A percentile compares a stretch with the other conserved stretches of the same genome.
Conservation (phyloP, 2,888 invertebrate genomes). For the Hypsopygia costalis region DNA sequence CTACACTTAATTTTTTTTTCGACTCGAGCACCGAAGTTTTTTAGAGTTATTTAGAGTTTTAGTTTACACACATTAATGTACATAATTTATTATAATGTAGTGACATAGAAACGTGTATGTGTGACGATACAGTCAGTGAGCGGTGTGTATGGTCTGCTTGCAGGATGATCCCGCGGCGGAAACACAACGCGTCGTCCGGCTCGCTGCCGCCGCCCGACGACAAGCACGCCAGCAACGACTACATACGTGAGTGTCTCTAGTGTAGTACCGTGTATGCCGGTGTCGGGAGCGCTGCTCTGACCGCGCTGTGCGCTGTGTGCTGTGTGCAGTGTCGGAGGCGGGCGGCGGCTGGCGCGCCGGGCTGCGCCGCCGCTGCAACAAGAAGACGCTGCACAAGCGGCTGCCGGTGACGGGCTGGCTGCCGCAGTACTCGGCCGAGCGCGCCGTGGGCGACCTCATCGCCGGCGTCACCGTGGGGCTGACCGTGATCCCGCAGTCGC, state of each 20-base stretch:
- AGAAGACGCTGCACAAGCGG: slow-evolving; percentile 86
- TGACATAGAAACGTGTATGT: too few relatives aligned
- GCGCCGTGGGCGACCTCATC: slow-evolving; percentile 92
- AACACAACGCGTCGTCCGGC: slow-evolving; percentile 71
- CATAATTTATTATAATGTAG: too few relatives aligned
- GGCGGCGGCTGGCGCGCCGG: slow-evolving; percentile 55
- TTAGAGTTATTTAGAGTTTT: too few relatives aligned
- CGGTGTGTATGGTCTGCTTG: too few relatives aligned
- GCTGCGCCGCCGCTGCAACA: slow-evolving; percentile 80
- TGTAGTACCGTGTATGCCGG: not conserved
- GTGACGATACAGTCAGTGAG: too few relatives aligned
- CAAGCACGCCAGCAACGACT: slow-evolving; percentile 75
- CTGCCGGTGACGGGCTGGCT: slow-evolving; percentile 89
- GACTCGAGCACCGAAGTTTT: too few relatives aligned
- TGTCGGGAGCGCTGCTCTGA: not conserved
- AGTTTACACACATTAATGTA: too few relatives aligned
- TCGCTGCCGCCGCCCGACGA: slow-evolving; percentile 70
- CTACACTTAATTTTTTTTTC: too few relatives aligned
- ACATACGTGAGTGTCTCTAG: slow-evolving; percentile 55
- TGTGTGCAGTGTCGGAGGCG: slow-evolving; percentile 69
- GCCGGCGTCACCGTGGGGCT: slow-evolving; percentile 96
- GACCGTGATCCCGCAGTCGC: slow-evolving; percentile 95
- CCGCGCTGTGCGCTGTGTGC: not conserved
- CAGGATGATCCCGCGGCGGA: slow-evolving; percentile 73
- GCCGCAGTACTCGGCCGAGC: slow-evolving; percentile 85